Base-by-base conservation (phyloP, 1,140 invertebrate genomes). In the Eupeodes corollae region DNA sequence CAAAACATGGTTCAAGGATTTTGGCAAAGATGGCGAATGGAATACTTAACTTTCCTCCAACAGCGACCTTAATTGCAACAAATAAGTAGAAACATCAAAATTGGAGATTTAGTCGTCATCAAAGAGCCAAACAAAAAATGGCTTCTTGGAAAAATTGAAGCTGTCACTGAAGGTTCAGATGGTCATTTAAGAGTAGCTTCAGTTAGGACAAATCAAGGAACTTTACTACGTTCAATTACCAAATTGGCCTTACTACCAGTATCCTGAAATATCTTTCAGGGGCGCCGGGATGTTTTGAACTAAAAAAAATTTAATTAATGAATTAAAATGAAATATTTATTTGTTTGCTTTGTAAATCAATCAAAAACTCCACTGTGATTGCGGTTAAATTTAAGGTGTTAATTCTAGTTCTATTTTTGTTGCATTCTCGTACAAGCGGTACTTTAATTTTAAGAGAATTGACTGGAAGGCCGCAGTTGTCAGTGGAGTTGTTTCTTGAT, bases 61-160 rank as follows among this genome's bases (percentile, higher is more conserved):
- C 33, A 54, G 50, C 47, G 46, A 34, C 31, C 21, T 11, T 61
- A 63, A 52, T 64, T 54, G 56, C 41, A 45, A 12, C n/a, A n/a
- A n/a, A n/a, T n/a, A 10, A 16, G 32, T 8, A 30, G 26, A 8
- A 53, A 53, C 30, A 9, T 63, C 1, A 48, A 51, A 40, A 26
- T 45, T 10, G 53, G 51, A 13, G 49, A 58, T 40, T 32, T 56
- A 41, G 60, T 55, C 13, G 44, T 57, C 1, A 30, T 61, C 1
- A 55, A 54, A 33, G 55, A 64, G 8, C 46, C 50, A 33, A 56
- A 56, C 38, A 16, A 50, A 26, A 48, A 50, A 30, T 65, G 60
- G 60, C 33, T 52, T 19, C 38, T 67, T 3, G 54, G 44, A 14
- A 46, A 51, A 34, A 40, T 62, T 10, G 12, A 15, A 5, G 43